These are phyloP conservation scores for Leptothorax acervorum DNA, from an alignment of 2,888 invertebrate species.

Conservation along the genomic window DNA sequence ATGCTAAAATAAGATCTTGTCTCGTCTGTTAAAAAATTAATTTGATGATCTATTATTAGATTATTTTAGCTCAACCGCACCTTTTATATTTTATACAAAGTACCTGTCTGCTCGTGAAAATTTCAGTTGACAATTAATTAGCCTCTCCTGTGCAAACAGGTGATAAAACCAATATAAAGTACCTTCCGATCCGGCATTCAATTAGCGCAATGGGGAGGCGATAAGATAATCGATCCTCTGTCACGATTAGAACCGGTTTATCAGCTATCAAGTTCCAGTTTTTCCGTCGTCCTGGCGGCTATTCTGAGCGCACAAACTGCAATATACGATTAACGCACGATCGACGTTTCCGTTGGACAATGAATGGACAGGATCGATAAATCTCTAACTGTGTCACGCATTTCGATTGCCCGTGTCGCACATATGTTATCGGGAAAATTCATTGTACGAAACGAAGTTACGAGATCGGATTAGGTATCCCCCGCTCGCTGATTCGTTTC, in stretches of 20 bases:
- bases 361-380: neutral
- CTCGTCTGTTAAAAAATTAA: neutral
- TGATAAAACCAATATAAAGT: neutral
- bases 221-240: slow-evolving; percentile 43
- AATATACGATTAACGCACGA: neutral
- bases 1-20: neutral
- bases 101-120: neutral
- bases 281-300: slow-evolving; percentile 21
- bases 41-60: neutral
- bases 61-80: neutral
- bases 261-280: slow-evolving; percentile 47
- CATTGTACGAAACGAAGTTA: neutral
- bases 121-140: slow-evolving; percentile 36
- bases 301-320: slow-evolving; percentile 16
- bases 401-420: neutral
- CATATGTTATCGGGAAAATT: neutral
- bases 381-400: slow-evolving; percentile 18
- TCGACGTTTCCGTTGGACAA: slow-evolving; percentile 18
- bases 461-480: neutral
- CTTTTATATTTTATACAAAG: neutral
- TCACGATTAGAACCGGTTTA: slow-evolving; percentile 52
- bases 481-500: neutral
- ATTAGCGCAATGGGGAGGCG: slow-evolving; percentile 24
- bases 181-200: slow-evolving; percentile 9
- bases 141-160: neutral